Base-by-base conservation (phyloP, 1,140 invertebrate genomes). In the Drosophila arizonae region DNA sequence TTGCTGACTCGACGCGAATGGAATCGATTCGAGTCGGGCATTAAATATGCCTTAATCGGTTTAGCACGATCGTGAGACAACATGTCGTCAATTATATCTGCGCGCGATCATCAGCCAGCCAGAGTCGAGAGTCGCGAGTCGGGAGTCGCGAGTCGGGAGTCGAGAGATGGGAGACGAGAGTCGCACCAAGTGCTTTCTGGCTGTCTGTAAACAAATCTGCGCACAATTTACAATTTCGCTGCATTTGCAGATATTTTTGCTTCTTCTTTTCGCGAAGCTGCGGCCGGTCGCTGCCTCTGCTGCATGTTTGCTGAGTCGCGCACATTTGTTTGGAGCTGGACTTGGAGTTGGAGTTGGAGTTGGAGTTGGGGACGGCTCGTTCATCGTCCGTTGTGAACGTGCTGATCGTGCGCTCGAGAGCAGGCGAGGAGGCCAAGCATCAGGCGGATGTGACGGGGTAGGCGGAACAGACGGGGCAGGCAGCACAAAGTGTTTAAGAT, bases 61-160 rank as follows among this genome's bases (percentile, higher is more conserved):
- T 90, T 90, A 86, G 86, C 86, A 90, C 86, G 86, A 90, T 90
- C 81, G 86, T 86, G 79, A 87, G 82, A 87, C 82, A 90, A 90
- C 86, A 90, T 82, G 86, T 86, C 86, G 86, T 90, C 86, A 90
- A 90, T 90, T 90, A 90, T 90, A 90, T 90, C 86, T 90, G 79
- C 86, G 87, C 64, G 66, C 75, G 87, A 90, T 90, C 86, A 86
- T 73, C 73, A 78, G 69, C 69, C 57, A 39, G 21, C 55, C 39
- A 15, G 28, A 15, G 8, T 17, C 51, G 28, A 33, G 28, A 30
- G 28, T 0, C 6, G 26, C 0, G 28, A 15, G 8, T 17, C 28
- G 28, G 17, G 28, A 30, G 28, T 17, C 28, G 28, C 10, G 28
- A 30, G 28, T 6, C 3, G 28, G 6, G 28, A 30, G 28, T 6